phyloP scores from a whole-genome alignment of 2,797 vertebrate species.

The Gorsachius magnificus region DNA sequence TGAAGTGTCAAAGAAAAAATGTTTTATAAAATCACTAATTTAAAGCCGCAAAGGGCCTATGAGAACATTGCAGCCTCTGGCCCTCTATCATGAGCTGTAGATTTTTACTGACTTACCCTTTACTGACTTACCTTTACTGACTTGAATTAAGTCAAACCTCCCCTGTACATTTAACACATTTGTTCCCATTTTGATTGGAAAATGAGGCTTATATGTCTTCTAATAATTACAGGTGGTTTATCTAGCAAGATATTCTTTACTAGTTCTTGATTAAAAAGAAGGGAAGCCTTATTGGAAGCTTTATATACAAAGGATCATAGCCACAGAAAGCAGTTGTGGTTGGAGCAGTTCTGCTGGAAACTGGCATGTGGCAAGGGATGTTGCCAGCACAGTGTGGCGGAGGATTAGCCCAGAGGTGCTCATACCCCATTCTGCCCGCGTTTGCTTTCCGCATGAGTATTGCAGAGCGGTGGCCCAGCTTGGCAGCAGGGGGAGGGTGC shows the following conservation, averaged over 20 bases:
- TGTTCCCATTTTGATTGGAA: neutral
- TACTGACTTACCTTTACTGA: neutral
- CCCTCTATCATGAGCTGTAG: neutral
- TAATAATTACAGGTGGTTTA: neutral
- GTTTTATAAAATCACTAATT: neutral
- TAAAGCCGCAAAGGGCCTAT: neutral
- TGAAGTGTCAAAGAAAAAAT: neutral
- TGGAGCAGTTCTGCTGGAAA: neutral
- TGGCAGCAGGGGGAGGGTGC: neutral
- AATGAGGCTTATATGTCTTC: neutral
- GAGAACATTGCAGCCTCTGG: neutral
- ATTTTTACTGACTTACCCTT: neutral
- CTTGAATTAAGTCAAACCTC: neutral
- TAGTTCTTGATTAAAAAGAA: neutral
- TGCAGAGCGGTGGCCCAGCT: neutral
- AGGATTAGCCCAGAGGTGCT: neutral
- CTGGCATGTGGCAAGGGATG: fast-evolving
- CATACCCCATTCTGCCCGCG: fast-evolving
- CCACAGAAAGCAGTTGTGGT: neutral
- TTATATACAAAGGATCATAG: neutral
- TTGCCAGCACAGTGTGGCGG: neutral
- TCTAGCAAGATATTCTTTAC: neutral
- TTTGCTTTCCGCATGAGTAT: neutral
- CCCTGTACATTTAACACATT: neutral
- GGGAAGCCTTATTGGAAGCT: neutral